Percentiles rank a stretch among this genome's conserved stretches.
Evolutionary conservation across 2,797 vertebrate genomes (phyloP).

Genomic region (Sebastolobus alascanus): DNA sequence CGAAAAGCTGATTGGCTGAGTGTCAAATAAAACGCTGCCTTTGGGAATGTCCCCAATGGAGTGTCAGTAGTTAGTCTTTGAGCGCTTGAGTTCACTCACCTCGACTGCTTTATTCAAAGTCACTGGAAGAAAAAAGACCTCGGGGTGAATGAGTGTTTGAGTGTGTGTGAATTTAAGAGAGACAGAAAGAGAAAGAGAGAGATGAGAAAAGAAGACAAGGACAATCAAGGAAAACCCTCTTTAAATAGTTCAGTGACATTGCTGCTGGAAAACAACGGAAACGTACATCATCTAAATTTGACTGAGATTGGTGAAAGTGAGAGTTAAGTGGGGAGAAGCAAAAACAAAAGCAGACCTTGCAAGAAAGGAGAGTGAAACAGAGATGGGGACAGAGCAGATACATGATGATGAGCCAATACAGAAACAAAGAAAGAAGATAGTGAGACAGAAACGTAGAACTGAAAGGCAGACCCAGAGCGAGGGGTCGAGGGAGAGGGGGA

Average conservation of each 20-base stretch:
- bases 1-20: conserved; percentile 77
- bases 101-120: conserved; percentile 71
- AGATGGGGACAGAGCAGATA: conserved; percentile 7
- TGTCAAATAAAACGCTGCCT: conserved; percentile 70
- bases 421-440: conserved; percentile 13
- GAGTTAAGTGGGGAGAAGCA: not conserved
- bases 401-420: not conserved
- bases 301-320: conserved; percentile 20
- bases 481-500: not conserved
- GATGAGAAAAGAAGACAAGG: conserved; percentile 35
- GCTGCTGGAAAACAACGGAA: conserved; percentile 10
- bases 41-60: conserved; percentile 72
- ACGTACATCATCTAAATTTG: conserved; percentile 19
- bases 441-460: conserved; percentile 1
- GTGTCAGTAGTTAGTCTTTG: conserved; percentile 71
- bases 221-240: conserved; percentile 39
- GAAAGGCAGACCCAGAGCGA: not conserved
- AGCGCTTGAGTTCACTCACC: conserved; percentile 68
- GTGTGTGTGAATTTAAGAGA: conserved; percentile 44
- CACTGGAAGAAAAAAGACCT: conserved; percentile 62
- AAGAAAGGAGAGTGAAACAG: not conserved
- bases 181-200: conserved; percentile 14
- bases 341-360: conserved; percentile 34
- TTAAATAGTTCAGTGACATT: conserved; percentile 33
- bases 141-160: conserved; percentile 45